A percentile compares a stretch with the other conserved stretches of the same genome.
Conservation (phyloP, 92 coral and sea anemone species). For the Parazoanthus darwini region DNA sequence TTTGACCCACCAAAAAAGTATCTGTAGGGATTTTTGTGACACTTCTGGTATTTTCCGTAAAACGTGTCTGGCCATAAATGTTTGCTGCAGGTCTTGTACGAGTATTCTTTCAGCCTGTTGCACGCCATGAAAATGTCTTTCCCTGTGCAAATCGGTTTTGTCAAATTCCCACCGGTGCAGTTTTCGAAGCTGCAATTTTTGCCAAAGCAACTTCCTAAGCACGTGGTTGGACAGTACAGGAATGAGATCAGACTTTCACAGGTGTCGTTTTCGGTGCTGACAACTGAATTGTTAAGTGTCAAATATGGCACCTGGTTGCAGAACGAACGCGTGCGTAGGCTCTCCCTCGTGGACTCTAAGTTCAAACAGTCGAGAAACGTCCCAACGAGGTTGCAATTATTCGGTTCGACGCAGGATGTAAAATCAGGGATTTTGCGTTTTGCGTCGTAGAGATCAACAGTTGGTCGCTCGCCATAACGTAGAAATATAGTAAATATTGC, state of each 20-base stretch:
- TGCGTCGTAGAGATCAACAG: conserved; percentile 51
- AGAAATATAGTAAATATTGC: conserved; percentile 51
- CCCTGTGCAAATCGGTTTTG: conserved; percentile 29
- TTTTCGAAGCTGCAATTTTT: neutral
- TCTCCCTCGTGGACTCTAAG: neutral
- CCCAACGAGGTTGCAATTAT: conserved; percentile 60
- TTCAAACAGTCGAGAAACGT: conserved; percentile 61
- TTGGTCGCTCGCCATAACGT: conserved; percentile 55
- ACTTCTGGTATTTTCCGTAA: conserved; percentile 61
- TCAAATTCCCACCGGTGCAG: conserved; percentile 1
- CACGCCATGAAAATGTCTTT: conserved; percentile 36
- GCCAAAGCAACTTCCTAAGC: conserved; percentile 10
- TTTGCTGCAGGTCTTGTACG: conserved; percentile 38
- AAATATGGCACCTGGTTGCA: conserved; percentile 15
- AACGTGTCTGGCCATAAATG: conserved; percentile 43
- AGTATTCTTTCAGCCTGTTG: conserved; percentile 17
- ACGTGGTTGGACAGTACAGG: conserved; percentile 1
- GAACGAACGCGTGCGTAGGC: neutral
- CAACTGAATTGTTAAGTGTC: neutral
- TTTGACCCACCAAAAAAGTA: conserved; percentile 37
- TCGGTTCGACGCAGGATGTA: conserved; percentile 66
- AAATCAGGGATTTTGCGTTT: conserved; percentile 64
- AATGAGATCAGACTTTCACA: neutral
- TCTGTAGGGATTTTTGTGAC: conserved; percentile 58
- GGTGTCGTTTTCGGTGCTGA: neutral